Evolutionary conservation across 2,888 invertebrate species (phyloP), one percentile per base, ranked within the genome.

Genomic region (Rotaria macrura): DNA sequence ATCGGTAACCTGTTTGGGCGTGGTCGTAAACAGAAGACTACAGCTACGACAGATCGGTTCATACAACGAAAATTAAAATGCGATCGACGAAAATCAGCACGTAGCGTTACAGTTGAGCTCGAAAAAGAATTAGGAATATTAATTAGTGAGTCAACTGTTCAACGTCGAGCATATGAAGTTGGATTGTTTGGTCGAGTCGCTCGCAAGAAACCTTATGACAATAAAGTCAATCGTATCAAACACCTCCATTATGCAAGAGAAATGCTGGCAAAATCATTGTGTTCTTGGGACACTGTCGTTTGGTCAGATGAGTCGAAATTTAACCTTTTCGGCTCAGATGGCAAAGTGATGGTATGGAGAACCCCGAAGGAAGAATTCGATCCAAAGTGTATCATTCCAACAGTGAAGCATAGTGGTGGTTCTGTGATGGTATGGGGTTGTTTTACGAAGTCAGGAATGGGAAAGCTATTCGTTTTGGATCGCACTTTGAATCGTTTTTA

Each of bases 381-480:
- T 55, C 83, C 83, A 23, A 79, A 47, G 23, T 79, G 83, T 47
- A 79, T n/a, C 23, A 6, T 79, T 25, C 43, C 43, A 43, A 79
- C 83, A 43, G 47, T 79, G 25, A 79, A 79, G 43, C 23, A 79
- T 79, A n/a, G 83, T 14, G 14, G 83, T n/a, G 83, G 83, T 25
- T 43, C 40, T 79, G 83, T 40, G 4, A 79, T 79, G 29, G 83
- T 12, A 7, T 79, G 83, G 83, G 14, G 87, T 25, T 87, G 85
- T 83, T 84, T 87, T 43, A 43, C 85, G 5, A 20, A 84, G 34
- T 52, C 57, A 52, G 86, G 86, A 4, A 85, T 86, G 43, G 87
- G 87, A 23, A 54, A 85, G 52, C 38, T 87, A 12, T 55, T 47
- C n/a, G 55, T 84, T 17, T 83, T 87, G 10, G 83, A 85, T 38